Percentiles rank a stretch among this genome's conserved stretches.
Conservation (phyloP, 2,797 vertebrate species). For the Kryptopterus vitreolus region DNA sequence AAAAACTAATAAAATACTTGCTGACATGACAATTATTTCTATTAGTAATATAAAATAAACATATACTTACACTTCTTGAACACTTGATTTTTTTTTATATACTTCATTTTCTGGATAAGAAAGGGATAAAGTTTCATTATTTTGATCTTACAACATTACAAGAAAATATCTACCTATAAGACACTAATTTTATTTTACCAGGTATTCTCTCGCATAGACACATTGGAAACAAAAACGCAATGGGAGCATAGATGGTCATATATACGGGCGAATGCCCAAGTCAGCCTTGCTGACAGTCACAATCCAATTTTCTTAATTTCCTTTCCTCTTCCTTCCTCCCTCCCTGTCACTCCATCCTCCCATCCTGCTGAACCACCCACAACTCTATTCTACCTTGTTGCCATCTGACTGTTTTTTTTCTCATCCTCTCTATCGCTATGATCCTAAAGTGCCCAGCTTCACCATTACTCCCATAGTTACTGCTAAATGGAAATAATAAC, state of each 20-base stretch:
- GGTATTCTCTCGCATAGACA: background rate
- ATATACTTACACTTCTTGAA: background rate
- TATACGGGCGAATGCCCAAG: background rate
- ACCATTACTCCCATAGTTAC: slow-evolving; percentile 21
- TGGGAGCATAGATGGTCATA: background rate
- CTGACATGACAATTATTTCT: background rate
- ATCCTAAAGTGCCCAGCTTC: slow-evolving; percentile 24
- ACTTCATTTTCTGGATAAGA: background rate
- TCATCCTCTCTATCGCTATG: slow-evolving; percentile 31
- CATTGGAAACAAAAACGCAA: too few relatives aligned
- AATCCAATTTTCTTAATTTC: slow-evolving; percentile 58
- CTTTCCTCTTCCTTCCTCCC: slow-evolving; percentile 39
- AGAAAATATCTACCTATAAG: background rate
- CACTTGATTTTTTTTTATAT: background rate
- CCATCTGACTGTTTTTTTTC: slow-evolving; percentile 36
- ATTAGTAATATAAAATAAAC: background rate
- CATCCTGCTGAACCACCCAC: slow-evolving; percentile 36
- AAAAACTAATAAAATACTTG: background rate
- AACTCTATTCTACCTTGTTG: slow-evolving; percentile 12
- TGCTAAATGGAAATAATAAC: slow-evolving; percentile 19
- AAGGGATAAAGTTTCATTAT: background rate
- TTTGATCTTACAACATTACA: background rate
- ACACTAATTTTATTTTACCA: background rate
- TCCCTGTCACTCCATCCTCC: slow-evolving; percentile 22
- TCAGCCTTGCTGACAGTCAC: slow-evolving; percentile 54